phyloP scores from a whole-genome alignment of 2,113 vertebrate species.

The Prionailurus bengalensis region DNA sequence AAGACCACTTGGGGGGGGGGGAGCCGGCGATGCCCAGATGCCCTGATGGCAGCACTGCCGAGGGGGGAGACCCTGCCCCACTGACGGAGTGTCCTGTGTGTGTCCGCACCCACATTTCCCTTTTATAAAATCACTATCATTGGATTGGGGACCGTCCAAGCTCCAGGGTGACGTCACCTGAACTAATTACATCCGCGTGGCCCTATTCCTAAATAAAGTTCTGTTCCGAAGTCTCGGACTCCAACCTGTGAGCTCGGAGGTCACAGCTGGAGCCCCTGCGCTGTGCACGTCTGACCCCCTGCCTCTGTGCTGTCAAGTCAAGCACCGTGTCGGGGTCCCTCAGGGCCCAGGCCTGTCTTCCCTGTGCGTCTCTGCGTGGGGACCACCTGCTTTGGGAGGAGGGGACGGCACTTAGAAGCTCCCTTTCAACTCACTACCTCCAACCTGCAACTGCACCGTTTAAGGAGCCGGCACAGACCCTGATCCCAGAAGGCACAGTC shows the following conservation, averaged over 20 bases:
- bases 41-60: background rate
- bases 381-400: background rate
- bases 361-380: background rate
- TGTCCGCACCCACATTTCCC: background rate
- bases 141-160: too few species aligned
- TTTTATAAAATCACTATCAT: background rate
- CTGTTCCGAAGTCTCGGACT: background rate
- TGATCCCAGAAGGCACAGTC: background rate
- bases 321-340: background rate
- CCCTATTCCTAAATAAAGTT: background rate
- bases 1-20: background rate
- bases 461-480: background rate
- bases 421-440: background rate
- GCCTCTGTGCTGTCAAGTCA: background rate
- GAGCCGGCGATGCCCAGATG: background rate
- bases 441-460: rapidly evolving
- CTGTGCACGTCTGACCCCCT: rapidly evolving
- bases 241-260: rapidly evolving
- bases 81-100: rapidly evolving
- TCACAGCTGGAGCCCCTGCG: background rate
- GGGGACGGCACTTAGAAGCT: background rate
- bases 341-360: background rate
- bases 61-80: too few species aligned
- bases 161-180: background rate
- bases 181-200: background rate